Percentiles rank a stretch among this genome's conserved stretches.
These are phyloP conservation scores for Caranx melampygus DNA, from an alignment of 2,113 vertebrate species.

Conservation along the genomic window DNA sequence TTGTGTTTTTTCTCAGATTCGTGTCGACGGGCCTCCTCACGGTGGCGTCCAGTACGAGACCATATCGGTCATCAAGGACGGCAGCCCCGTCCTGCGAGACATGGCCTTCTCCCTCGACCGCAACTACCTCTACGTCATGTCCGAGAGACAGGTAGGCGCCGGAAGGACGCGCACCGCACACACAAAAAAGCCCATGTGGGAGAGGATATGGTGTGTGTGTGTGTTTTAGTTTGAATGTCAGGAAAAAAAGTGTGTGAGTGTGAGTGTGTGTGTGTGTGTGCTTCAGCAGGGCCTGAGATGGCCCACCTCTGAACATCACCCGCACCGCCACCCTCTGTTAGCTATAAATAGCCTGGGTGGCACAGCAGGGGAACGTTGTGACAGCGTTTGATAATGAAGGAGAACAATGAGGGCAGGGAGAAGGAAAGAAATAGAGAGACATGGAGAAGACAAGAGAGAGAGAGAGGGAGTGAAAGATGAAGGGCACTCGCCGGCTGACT, in stretches of 20 bases:
- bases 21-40: slow-evolving; percentile 93
- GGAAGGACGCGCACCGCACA: slow-evolving; percentile 5
- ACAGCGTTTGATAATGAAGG: slow-evolving; percentile 78
- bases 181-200: neutral
- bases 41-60: slow-evolving; percentile 95
- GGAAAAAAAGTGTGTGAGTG: slow-evolving; percentile 19
- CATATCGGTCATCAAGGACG: slow-evolving; percentile 91
- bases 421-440: slow-evolving; percentile 60
- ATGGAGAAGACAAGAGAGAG: slow-evolving; percentile 43
- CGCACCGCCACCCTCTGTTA: slow-evolving; percentile 56
- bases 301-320: slow-evolving; percentile 66
- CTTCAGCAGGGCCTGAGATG: slow-evolving; percentile 43
- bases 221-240: slow-evolving; percentile 44
- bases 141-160: slow-evolving; percentile 92
- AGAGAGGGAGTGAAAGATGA: slow-evolving; percentile 53
- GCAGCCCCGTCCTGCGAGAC: slow-evolving; percentile 92
- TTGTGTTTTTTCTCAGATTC: slow-evolving; percentile 85
- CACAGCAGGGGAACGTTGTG: slow-evolving; percentile 66
- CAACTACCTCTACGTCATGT: slow-evolving; percentile 94
- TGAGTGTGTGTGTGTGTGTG: slow-evolving; percentile 30
- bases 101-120: slow-evolving; percentile 95
- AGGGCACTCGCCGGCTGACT: slow-evolving; percentile 59
- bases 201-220: slow-evolving; percentile 12
- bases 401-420: slow-evolving; percentile 77
- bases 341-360: slow-evolving; percentile 75